Percentiles rank a stretch among this genome's conserved stretches.
Conservation (phyloP, 92 coral and sea anemone genomes). For the Epizoanthus scotinus region DNA sequence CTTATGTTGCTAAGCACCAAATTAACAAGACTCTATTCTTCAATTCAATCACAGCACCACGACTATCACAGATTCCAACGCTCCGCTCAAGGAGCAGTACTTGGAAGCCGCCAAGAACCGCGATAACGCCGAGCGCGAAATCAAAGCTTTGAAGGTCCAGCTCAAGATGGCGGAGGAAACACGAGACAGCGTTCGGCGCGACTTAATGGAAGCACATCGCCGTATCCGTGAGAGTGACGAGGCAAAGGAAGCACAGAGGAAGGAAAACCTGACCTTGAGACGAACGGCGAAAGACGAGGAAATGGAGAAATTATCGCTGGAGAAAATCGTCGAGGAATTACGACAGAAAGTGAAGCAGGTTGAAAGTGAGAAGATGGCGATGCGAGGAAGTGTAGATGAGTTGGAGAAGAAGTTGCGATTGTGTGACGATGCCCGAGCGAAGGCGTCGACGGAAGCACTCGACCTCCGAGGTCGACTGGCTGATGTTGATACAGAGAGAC, state of each 20-base stretch:
- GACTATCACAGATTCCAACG: background rate
- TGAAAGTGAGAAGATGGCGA: constrained; percentile 68
- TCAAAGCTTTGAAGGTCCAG: constrained; percentile 82
- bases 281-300: constrained; percentile 72
- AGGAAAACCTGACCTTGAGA: constrained; percentile 67
- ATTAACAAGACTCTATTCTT: background rate
- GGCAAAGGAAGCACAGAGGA: constrained; percentile 63
- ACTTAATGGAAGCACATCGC: constrained; percentile 80
- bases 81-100: constrained; percentile 61
- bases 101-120: constrained; percentile 74
- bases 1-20: background rate
- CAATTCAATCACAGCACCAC: constrained; percentile 15
- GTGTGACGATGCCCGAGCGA: constrained; percentile 71
- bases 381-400: constrained; percentile 63
- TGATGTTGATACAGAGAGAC: constrained; percentile 78
- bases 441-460: constrained; percentile 62
- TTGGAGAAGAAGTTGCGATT: constrained; percentile 65
- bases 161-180: constrained; percentile 88
- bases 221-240: constrained; percentile 79
- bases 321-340: constrained; percentile 69
- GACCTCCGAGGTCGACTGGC: constrained; percentile 66
- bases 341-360: constrained; percentile 75
- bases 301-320: constrained; percentile 66
- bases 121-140: constrained; percentile 76
- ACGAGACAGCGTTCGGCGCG: constrained; percentile 76